These are phyloP conservation scores for Platysternon megacephalum DNA, from an alignment of 2,113 vertebrate species.

Conservation along the genomic window DNA sequence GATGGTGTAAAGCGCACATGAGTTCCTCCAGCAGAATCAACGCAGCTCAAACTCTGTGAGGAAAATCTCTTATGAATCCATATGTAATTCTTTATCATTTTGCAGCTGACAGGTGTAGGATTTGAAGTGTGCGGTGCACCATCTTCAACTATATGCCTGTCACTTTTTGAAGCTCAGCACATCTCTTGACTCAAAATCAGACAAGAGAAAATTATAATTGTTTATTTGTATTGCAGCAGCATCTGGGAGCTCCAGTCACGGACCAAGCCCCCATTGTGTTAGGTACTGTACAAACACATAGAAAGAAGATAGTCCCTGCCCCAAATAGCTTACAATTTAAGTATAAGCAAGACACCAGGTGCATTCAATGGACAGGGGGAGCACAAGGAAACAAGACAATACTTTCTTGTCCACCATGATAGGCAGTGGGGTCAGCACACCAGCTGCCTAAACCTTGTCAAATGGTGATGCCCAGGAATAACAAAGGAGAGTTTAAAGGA, in stretches of 20 bases:
- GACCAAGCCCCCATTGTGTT: neutral
- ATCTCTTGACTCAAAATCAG: constrained; percentile 13
- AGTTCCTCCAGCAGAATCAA: neutral
- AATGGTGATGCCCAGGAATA: neutral
- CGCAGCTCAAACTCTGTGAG: neutral
- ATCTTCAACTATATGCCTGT: neutral
- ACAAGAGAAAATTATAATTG: neutral
- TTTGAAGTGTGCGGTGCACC: neutral
- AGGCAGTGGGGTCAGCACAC: neutral
- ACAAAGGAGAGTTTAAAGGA: neutral
- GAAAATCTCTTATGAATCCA: constrained; percentile 6
- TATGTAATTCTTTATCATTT: neutral
- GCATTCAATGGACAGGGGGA: neutral
- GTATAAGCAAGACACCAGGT: neutral
- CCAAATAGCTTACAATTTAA: neutral
- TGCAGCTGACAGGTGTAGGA: neutral
- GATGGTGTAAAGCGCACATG: neutral
- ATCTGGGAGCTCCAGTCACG: neutral
- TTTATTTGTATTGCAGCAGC: neutral
- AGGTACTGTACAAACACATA: neutral
- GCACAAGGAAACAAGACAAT: neutral
- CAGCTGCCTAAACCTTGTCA: neutral
- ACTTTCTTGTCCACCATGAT: neutral
- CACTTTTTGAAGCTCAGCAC: neutral
- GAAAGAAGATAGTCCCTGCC: neutral